These are phyloP conservation scores for Phanerotoma sp. DNA, from an alignment of 2,888 invertebrate species.

Conservation along the genomic window DNA sequence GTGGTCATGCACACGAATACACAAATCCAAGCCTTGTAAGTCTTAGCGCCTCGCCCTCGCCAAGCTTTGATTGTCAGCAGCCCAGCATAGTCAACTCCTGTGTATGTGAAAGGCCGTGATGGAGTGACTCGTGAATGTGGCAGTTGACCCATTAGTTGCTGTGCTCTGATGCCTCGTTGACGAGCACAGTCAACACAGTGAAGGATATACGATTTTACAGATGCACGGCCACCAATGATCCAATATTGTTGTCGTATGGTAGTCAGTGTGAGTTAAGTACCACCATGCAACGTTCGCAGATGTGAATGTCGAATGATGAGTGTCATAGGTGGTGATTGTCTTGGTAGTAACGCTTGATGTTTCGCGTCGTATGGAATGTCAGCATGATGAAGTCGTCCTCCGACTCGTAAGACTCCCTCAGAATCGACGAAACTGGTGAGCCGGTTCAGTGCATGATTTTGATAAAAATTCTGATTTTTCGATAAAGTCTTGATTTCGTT, in stretches of 20 bases:
- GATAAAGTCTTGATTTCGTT: not conserved
- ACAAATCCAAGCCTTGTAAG: not conserved
- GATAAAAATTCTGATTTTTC: not conserved
- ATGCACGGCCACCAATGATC: too few relatives aligned
- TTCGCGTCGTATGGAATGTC: constrained; percentile 13
- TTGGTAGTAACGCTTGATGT: constrained; percentile 20
- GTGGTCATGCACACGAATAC: too few relatives aligned
- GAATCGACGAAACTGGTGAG: constrained; percentile 20
- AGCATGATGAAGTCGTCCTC: constrained; percentile 22
- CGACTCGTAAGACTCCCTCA: constrained; percentile 10
- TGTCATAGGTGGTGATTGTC: constrained; percentile 3
- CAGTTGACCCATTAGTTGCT: too few relatives aligned
- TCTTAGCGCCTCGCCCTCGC: not conserved
- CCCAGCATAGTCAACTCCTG: not conserved
- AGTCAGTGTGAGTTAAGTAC: constrained; percentile 15
- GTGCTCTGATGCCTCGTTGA: not conserved
- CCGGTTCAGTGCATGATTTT: not conserved
- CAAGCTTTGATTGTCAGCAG: not conserved
- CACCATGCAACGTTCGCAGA: constrained; percentile 19
- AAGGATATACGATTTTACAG: constrained; percentile 11
- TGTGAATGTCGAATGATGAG: constrained; percentile 24
- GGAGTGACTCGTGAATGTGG: not conserved
- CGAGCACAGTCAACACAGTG: constrained; percentile 28
- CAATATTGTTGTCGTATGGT: too few relatives aligned
- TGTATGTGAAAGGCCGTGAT: not conserved